A percentile compares a stretch with the other conserved stretches of the same genome.
These are phyloP conservation scores for Busseola fusca DNA, from an alignment of 2,888 invertebrate genomes.

Conservation along the genomic window DNA sequence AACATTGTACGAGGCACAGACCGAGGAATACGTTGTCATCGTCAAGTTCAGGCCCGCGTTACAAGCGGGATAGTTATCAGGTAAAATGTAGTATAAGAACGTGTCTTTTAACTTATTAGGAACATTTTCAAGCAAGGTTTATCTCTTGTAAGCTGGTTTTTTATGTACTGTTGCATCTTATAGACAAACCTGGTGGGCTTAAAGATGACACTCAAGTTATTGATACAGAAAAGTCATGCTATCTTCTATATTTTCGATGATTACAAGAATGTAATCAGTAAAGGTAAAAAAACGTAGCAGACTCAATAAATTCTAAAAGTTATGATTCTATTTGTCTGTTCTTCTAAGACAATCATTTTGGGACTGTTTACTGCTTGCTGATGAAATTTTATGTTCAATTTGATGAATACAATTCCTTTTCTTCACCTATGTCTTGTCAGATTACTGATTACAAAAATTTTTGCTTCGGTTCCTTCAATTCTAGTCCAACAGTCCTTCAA, in stretches of 20 bases:
- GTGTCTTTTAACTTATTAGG: constrained; percentile 29
- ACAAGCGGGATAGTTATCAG: constrained; percentile 88
- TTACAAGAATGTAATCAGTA: too few species aligned
- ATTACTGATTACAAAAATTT: too few species aligned
- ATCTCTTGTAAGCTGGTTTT: constrained; percentile 17
- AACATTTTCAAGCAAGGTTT: not conserved
- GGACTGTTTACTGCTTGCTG: constrained; percentile 11
- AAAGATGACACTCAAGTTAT: constrained; percentile 34
- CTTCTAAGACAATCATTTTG: not conserved
- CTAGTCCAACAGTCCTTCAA: too few species aligned
- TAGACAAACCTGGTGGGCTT: constrained; percentile 51
- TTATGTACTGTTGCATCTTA: constrained; percentile 6
- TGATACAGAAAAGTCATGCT: constrained; percentile 29
- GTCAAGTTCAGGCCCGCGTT: constrained; percentile 85
- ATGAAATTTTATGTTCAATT: constrained; percentile 1
- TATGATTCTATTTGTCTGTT: not conserved
- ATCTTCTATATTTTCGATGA: not conserved
- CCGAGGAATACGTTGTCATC: constrained; percentile 83
- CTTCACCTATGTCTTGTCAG: not conserved
- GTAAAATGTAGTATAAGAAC: constrained; percentile 66
- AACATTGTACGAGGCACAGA: constrained; percentile 79
- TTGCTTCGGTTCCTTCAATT: not conserved
- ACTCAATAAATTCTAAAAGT: not conserved
- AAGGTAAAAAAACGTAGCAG: not conserved
- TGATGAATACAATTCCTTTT: not conserved